phyloP scores from a whole-genome alignment of 2,113 vertebrate species.

The Gambusia holbrooki region DNA sequence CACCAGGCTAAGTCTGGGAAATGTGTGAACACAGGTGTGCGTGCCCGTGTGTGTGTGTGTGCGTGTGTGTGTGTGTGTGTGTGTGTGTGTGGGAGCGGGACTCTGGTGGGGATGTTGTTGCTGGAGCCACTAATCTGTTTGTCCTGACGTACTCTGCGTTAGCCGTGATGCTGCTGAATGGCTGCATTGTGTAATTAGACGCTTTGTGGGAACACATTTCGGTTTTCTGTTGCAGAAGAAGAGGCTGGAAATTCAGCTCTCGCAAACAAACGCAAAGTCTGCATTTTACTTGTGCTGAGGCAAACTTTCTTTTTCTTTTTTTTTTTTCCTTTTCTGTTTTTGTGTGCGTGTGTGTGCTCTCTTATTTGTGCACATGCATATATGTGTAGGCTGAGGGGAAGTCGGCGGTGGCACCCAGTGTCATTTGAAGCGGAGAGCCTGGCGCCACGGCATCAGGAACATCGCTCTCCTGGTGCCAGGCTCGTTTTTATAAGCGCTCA shows the following conservation, averaged over 20 bases:
- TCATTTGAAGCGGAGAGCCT: conserved; percentile 74
- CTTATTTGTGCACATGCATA: conserved; percentile 58
- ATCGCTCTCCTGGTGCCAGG: conserved; percentile 78
- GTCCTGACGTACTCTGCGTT: conserved; percentile 54
- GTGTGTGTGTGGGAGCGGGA: conserved; percentile 46
- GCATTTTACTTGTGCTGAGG: conserved; percentile 59
- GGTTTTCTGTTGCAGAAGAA: conserved; percentile 41
- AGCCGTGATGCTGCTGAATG: conserved; percentile 44
- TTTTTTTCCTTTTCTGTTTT: no score
- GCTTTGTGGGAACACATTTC: conserved; percentile 46
- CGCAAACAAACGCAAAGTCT: conserved; percentile 41
- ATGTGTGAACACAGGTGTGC: conserved; percentile 76
- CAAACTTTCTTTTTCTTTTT: conserved; percentile 16
- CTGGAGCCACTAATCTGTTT: conserved; percentile 61
- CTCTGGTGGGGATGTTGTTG: conserved; percentile 47
- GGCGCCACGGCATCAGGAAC: conserved; percentile 77
- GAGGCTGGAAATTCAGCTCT: conserved; percentile 42
- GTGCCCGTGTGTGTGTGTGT: background rate
- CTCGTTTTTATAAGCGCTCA: conserved; percentile 76
- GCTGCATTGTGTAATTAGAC: conserved; percentile 48
- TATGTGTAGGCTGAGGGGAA: conserved; percentile 67
- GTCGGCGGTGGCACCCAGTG: conserved; percentile 74
- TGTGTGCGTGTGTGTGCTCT: conserved; percentile 42
- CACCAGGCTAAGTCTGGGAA: conserved; percentile 45
- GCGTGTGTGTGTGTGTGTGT: conserved; percentile 39